A percentile compares a stretch with the other conserved stretches of the same genome.
Conservation (phyloP, 2,797 vertebrate species). For the Sebastes vulpes region DNA sequence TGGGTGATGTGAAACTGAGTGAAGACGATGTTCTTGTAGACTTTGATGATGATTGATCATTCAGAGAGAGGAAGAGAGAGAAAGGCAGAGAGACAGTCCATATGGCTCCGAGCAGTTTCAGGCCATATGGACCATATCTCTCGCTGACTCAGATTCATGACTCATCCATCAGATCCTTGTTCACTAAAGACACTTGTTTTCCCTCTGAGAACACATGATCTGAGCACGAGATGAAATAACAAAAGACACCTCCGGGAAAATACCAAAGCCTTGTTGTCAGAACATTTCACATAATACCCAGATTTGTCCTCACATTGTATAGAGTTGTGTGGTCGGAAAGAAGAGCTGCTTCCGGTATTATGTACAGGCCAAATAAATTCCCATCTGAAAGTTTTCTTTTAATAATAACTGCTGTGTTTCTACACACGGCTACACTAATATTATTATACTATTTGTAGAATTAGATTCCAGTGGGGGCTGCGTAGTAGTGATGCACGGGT, state of each 20-base stretch:
- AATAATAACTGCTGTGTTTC: background rate
- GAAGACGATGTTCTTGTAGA: conserved; percentile 25
- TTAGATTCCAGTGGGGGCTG: too few relatives aligned
- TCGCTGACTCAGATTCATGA: conserved; percentile 71
- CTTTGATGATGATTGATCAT: conserved; percentile 53
- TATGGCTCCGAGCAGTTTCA: conserved; percentile 36
- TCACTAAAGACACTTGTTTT: conserved; percentile 41
- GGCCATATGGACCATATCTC: conserved; percentile 52
- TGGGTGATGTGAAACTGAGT: conserved; percentile 28
- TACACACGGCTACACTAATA: background rate
- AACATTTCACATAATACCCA: conserved; percentile 2
- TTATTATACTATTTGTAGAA: too few relatives aligned
- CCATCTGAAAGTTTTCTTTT: background rate
- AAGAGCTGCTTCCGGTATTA: background rate
- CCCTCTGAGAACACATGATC: conserved; percentile 30
- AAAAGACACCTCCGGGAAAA: conserved; percentile 54
- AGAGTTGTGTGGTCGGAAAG: background rate
- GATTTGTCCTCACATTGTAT: background rate
- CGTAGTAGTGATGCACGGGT: too few relatives aligned
- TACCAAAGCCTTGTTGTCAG: conserved; percentile 10
- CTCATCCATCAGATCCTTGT: conserved; percentile 64
- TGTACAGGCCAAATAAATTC: background rate
- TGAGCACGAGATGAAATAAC: conserved; percentile 40
- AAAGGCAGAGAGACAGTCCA: conserved; percentile 24
- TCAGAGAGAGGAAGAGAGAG: conserved; percentile 2